Evolutionary conservation across 2,888 invertebrate species (phyloP), one percentile per base, ranked within the genome.

Genomic region (Pseudococcus viburni): DNA sequence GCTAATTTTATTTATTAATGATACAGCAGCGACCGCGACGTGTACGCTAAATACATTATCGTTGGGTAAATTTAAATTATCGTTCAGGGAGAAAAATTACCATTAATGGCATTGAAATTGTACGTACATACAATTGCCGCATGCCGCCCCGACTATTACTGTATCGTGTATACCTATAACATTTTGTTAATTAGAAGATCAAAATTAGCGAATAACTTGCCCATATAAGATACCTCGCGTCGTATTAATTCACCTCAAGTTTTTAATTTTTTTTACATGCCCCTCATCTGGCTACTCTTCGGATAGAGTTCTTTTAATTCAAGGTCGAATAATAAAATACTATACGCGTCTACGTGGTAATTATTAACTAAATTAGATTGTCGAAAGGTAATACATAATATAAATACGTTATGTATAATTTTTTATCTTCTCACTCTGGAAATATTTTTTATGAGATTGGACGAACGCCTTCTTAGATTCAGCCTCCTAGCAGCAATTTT

Each of bases 141-240:
- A 15, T 51, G 51, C 51, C 51, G 51, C 26, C 26, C 26, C 3
- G 26, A 33, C 26, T 33, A 33, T 33, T 33, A 33, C 26, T 33
- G 26, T 3, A 12, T 19, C 85, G 26, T 33, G 33, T 85, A 85
- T 39, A 85, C 22, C 15, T 55, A 15, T 51, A n/a, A 39, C 33
- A 42, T 19, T 85, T 73, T 73, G 68, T 86, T 86, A 86, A 86
- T 86, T 73, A 86, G 86, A 68, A 68, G 64, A 86, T 68, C 86
- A 19, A 73, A 68, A 86, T 86, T 73, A 68, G 73, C 64, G 42
- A 80, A 80, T 73, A 73, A 33, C 73, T 73, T 73, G 15, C 0
- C 33, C 73, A 33, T 51, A 51, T 5, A 51, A 15, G 51, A 51
- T 51, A 51, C 15, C 51, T 33, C 26, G 26, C 3, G 26, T 51